A percentile compares a stretch with the other conserved stretches of the same genome.
phyloP scores from a whole-genome alignment of 2,888 invertebrate species.

The Serripes groenlandicus region DNA sequence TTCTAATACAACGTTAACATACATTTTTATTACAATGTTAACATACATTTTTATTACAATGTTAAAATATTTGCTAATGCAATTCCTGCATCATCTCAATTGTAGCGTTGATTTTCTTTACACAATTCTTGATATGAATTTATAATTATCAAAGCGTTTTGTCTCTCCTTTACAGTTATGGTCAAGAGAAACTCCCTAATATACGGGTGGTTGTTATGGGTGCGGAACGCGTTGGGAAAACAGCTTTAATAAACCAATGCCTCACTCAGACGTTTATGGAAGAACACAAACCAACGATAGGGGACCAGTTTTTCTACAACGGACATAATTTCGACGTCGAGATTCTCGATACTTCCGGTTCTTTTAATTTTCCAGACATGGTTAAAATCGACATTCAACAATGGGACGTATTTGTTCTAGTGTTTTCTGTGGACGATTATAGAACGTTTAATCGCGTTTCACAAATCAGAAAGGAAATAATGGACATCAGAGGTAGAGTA shows the following conservation, averaged over 20 bases:
- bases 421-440: constrained; percentile 84
- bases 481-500: constrained; percentile 70
- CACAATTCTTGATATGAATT: too few relatives aligned
- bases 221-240: constrained; percentile 85
- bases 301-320: constrained; percentile 85
- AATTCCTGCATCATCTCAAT: too few relatives aligned
- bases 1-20: too few relatives aligned
- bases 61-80: too few relatives aligned
- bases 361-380: constrained; percentile 86
- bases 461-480: constrained; percentile 76
- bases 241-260: constrained; percentile 84
- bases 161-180: too few relatives aligned
- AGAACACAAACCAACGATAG: constrained; percentile 85
- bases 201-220: constrained; percentile 85
- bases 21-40: too few relatives aligned
- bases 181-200: too few relatives aligned
- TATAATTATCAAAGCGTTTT: too few relatives aligned
- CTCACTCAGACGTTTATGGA: constrained; percentile 81
- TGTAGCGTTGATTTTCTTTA: too few relatives aligned
- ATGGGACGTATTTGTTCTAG: constrained; percentile 86
- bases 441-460: constrained; percentile 83
- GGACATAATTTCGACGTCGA: constrained; percentile 79
- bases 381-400: constrained; percentile 82
- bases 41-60: too few relatives aligned
- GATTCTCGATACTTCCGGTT: constrained; percentile 85